Evolutionary conservation across 2,888 invertebrate species (phyloP), one percentile per base, ranked within the genome.

Genomic region (Chrysina gloriosa): DNA sequence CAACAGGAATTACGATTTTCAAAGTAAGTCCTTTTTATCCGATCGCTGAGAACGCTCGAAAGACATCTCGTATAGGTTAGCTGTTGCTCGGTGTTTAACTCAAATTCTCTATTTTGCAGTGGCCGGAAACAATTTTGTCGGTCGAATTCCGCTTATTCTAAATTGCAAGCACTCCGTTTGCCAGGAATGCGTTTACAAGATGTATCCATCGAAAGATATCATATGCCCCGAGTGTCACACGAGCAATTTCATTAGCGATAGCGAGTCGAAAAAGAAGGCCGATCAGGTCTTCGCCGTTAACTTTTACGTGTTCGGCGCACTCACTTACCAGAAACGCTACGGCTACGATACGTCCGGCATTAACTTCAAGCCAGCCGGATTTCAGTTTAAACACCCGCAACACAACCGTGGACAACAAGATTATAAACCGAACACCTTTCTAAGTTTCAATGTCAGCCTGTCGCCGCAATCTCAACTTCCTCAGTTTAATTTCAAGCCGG

Each of bases 141-240:
- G 79, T 47, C 78, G 78, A 54, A 73, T 81, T 5, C 92, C 92
- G 0, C 81, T 92, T 21, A 81, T 91, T 36, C 79, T 92, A 67
- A 76, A 84, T 69, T 93, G 93, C 77, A 89, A 89, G 0, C 93
- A 93, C 79, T 84, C 88, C 1, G 84, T 89, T 74, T 93, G 93
- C 74, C 89, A 89, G 72, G 85, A 83, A 54, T 93, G 92, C 77
- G 78, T 89, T 9, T 81, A 77, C 19, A 65, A 65, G 25, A 65
- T 48, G 42, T 61, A 50, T 19, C n/a, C 45, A 29, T 61, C 56
- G 31, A 58, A 58, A 56, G 45, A 54, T 36, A 54, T 87, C 39
- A 80, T 82, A 50, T 89, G 89, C 75, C 82, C 82, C 71, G 76
- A 85, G 65, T 89, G 89, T 77, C 77, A 81, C 5, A 74, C 78